These are phyloP conservation scores for Loris lydekkerianus DNA, from an alignment of 2,797 vertebrate species.

Conservation along the genomic window DNA sequence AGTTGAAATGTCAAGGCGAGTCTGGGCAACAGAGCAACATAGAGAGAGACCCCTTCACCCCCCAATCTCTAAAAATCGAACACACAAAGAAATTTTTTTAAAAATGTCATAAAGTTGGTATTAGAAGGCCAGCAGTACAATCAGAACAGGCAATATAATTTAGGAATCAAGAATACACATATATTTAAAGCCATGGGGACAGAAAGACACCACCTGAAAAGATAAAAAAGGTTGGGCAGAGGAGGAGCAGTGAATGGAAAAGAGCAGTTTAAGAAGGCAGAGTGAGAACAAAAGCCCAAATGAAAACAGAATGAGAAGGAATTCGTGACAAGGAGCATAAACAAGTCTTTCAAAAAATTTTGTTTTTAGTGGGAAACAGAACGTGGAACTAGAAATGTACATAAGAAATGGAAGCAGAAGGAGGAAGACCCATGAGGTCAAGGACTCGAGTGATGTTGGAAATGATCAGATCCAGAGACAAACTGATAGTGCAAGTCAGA, in stretches of 20 bases:
- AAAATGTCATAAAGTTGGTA: background rate
- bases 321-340: background rate
- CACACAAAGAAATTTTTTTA: no score
- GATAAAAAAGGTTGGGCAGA: background rate
- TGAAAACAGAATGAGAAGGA: background rate
- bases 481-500: background rate
- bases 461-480: background rate
- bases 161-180: background rate
- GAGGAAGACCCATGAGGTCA: background rate
- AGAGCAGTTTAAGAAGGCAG: background rate
- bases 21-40: no score
- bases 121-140: background rate
- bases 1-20: no score
- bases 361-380: background rate
- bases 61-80: no score
- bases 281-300: background rate
- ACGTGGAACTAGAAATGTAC: background rate
- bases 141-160: background rate
- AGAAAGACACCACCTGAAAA: background rate
- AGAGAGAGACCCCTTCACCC: no score
- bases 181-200: no score
- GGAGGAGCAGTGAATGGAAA: background rate
- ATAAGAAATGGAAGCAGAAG: background rate
- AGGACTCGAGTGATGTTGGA: background rate
- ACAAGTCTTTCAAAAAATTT: background rate